Conservation (phyloP, 2,888 invertebrate species). For the Drosophila affinis region DNA sequence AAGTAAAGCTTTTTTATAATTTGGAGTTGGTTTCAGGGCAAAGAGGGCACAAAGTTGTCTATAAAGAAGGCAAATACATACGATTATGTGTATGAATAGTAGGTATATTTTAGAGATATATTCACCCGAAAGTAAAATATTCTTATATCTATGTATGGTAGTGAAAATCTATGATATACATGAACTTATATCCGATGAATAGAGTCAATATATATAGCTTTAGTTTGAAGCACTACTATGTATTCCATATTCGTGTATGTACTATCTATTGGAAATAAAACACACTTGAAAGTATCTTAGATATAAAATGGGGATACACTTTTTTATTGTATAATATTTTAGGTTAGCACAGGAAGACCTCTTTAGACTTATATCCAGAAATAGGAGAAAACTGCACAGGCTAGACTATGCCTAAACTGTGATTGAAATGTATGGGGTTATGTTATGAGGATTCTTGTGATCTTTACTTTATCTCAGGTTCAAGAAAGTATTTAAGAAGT, state of each 20-base stretch:
- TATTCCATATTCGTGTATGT: slow-evolving; percentile 41
- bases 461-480: too few species aligned
- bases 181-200: slow-evolving; percentile 5
- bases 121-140: slow-evolving; percentile 6
- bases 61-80: neutral
- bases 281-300: slow-evolving; percentile 35
- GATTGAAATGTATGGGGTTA: too few species aligned
- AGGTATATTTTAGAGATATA: neutral
- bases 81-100: neutral
- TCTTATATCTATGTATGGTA: slow-evolving; percentile 25
- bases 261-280: slow-evolving; percentile 46
- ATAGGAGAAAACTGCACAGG: too few species aligned
- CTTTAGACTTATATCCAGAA: too few species aligned
- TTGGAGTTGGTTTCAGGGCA: slow-evolving; percentile 40
- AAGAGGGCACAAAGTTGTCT: slow-evolving; percentile 34
- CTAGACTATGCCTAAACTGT: too few species aligned
- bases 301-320: neutral
- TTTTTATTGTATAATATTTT: neutral
- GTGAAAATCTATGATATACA: neutral
- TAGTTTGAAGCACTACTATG: slow-evolving; percentile 37
- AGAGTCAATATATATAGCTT: slow-evolving; percentile 22
- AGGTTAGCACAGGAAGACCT: too few species aligned
- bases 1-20: neutral
- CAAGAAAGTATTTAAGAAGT: too few species aligned
- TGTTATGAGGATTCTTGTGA: too few species aligned